Evolutionary conservation across 1,140 invertebrate species (phyloP), one percentile per base, ranked within the genome.

Genomic region (Penaeus indicus): DNA sequence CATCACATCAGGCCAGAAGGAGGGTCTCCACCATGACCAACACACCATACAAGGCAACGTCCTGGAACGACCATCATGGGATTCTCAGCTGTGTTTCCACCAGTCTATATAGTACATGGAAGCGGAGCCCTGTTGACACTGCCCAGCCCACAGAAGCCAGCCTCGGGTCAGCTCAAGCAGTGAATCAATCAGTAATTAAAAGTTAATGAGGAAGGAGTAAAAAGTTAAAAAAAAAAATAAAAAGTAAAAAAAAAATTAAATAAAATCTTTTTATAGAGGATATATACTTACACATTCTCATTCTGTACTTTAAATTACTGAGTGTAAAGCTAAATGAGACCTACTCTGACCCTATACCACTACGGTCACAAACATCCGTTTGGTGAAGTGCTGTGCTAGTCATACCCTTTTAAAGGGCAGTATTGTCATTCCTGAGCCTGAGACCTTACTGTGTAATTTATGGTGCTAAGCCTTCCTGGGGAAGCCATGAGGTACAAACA

Each of bases 301-400:
- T 54, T 82, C 80, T 27, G n/a, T 60, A 60, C 32, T 27, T 16
- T 61, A 25, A 85, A 38, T 61, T 61, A 42, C 83, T 72, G 61
- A 61, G 78, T n/a, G 61, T 27, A 80, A 25, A 25, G 38, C 78
- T 61, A 80, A 25, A 80, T 60, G 85, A 80, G 85, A 86, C 32
- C 32, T 81, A 60, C 22, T 69, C 63, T 72, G 78, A 81, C 64
- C 85, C 85, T 81, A 38, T 77, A 86, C 75, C 85, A 83, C 87
- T 63, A 79, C 87, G 81, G 87, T 88, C 79, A 84, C 87, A 88
- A 84, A 62, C 72, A 84, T 84, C 87, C 81, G 60, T 47, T 62
- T 84, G 75, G 81, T 88, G 87, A 77, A 88, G 87, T 88, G 87
- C 87, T 88, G 87, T 88, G 87, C 87, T 88, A 88, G 87, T 88